These are phyloP conservation scores for Phenacoccus solenopsis DNA, from an alignment of 1,140 invertebrate species.

Conservation along the genomic window DNA sequence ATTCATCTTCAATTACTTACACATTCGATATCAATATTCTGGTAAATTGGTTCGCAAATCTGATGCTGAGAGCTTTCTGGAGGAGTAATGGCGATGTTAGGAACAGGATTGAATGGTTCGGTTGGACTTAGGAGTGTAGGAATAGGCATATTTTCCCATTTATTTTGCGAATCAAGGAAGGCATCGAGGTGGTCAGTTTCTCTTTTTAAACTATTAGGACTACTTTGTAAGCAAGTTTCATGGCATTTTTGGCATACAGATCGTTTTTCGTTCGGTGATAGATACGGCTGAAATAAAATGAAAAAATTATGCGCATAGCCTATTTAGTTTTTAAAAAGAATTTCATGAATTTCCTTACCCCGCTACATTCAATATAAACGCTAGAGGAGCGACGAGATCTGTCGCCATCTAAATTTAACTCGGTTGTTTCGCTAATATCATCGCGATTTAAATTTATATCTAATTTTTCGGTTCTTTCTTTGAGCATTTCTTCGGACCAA, in stretches of 20 bases:
- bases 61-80: background rate
- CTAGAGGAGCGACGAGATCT: too few species aligned
- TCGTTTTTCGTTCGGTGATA: background rate
- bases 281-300: background rate
- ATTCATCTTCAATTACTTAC: too few species aligned
- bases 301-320: too few species aligned
- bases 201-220: background rate
- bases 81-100: background rate
- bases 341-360: too few species aligned
- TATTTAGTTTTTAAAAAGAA: too few species aligned
- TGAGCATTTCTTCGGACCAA: conserved; percentile 54
- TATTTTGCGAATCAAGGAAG: conserved; percentile 1
- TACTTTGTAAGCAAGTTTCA: background rate
- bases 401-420: background rate
- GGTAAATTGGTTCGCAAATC: too few species aligned
- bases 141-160: background rate
- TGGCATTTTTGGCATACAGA: background rate
- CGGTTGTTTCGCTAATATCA: background rate
- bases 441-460: conserved; percentile 23
- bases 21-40: too few species aligned
- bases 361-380: background rate
- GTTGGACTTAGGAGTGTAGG: background rate
- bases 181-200: background rate
- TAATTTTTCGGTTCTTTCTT: conserved; percentile 49
- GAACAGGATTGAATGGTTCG: background rate